Evolutionary conservation across 1,140 invertebrate genomes (phyloP).

Genomic region (Marisa cornuarietis): DNA sequence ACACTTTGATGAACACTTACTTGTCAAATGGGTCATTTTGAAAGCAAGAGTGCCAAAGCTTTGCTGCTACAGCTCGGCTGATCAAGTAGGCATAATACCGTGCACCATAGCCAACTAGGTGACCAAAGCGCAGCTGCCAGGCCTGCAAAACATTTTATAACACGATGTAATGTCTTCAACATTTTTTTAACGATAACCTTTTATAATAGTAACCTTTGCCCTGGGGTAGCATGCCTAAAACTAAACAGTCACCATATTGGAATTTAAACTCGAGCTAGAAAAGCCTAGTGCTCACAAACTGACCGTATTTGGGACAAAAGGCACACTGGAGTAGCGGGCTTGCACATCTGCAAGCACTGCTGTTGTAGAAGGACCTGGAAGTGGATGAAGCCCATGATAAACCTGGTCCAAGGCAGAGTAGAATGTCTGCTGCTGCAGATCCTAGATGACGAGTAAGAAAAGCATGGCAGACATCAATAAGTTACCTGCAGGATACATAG

Average conservation of each 20-base stretch:
- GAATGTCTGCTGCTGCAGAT: conserved; percentile 90
- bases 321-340: conserved; percentile 83
- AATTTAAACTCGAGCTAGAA: no score
- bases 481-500: no score
- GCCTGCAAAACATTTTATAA: conserved; percentile 69
- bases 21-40: conserved; percentile 80
- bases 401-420: conserved; percentile 90
- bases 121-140: conserved; percentile 96
- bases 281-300: conserved; percentile 44
- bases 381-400: conserved; percentile 77
- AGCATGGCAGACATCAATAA: background rate
- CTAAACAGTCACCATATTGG: no score
- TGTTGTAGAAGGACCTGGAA: conserved; percentile 71
- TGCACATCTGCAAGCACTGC: conserved; percentile 85
- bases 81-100: conserved; percentile 98
- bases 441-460: conserved; percentile 59
- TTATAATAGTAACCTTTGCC: no score
- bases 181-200: background rate
- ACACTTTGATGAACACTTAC: conserved; percentile 30
- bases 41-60: conserved; percentile 93
- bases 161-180: conserved; percentile 22
- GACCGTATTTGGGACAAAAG: conserved; percentile 88
- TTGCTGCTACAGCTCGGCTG: conserved; percentile 90
- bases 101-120: conserved; percentile 96
- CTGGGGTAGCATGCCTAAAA: no score